Evolutionary conservation across 2,797 vertebrate species (phyloP), one percentile per base, ranked within the genome.

Genomic region (Iguana delicatissima): DNA sequence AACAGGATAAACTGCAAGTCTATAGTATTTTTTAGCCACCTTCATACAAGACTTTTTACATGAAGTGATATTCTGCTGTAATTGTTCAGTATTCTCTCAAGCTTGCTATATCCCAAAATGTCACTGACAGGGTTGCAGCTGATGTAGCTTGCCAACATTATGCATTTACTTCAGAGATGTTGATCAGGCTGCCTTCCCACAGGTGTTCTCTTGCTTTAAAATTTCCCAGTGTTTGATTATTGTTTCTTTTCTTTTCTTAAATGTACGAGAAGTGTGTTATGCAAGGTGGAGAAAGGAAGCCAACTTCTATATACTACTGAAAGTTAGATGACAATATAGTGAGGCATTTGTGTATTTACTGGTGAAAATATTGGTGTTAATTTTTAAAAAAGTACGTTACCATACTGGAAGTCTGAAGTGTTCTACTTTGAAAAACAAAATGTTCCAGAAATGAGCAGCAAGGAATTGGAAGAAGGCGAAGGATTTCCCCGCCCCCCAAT

Each of bases 261-360:
- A 92, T 91, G 86, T 94, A 96, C 95, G 89, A 93, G 93, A 95
- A 95, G 93, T 91, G 32, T 84, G 92, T 96, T 94, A 95, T 94
- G 77, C 90, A 96, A 94, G 95, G 91, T 92, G 85, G 93, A 87
- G 89, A 95, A 93, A 93, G 82, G 89, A 91, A 96, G 93, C 87
- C 92, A 97, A 96, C 88, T 95, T 93, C 87, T 92, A 95, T 97
- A 91, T 84, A n/a, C 88, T 92, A 80, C 35, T 95, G 94, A 97
- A 96, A 93, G 91, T 95, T 93, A 95, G 50, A 94, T 96, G 90
- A 93, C 88, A 93, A 92, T 94, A 93, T 84, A 88, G 88, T 79
- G 84, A 29, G n/a, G 12, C 24, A 93, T 76, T 91, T 83, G 55
- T 92, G 93, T 93, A 93, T 93, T 94, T 93, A 89, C 16, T 91